A percentile compares a stretch with the other conserved stretches of the same genome.
phyloP scores from a whole-genome alignment of 2,113 vertebrate genomes.

The Planiliza haematocheilus region DNA sequence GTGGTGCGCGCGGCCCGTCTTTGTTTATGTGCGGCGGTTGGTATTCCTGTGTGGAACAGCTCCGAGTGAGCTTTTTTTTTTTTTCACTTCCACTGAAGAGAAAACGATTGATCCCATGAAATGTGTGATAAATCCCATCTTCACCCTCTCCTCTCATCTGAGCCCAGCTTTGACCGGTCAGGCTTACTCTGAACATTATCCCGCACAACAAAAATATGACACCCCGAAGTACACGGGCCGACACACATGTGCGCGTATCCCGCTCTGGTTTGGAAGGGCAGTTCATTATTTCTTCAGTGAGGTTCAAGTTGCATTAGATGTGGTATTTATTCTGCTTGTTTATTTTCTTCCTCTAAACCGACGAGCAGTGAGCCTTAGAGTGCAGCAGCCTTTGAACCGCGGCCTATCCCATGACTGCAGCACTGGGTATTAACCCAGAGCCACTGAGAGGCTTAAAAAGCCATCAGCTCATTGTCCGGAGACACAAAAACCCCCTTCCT shows the following conservation, averaged over 20 bases:
- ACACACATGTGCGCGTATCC: slow-evolving; percentile 12
- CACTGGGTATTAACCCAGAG: slow-evolving; percentile 81
- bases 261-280: slow-evolving; percentile 41
- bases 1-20: slow-evolving; percentile 20
- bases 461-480: slow-evolving; percentile 89
- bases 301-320: slow-evolving; percentile 74
- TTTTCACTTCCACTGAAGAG: slow-evolving; percentile 25
- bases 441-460: slow-evolving; percentile 90
- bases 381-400: slow-evolving; percentile 78
- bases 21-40: slow-evolving; percentile 42
- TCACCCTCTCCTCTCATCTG: slow-evolving; percentile 64
- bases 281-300: slow-evolving; percentile 77
- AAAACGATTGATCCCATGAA: slow-evolving; percentile 67
- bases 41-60: slow-evolving; percentile 35
- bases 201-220: slow-evolving; percentile 65
- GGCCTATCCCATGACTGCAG: slow-evolving; percentile 81
- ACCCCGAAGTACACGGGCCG: slow-evolving; percentile 41
- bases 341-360: slow-evolving; percentile 75
- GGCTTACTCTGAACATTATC: slow-evolving; percentile 61
- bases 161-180: slow-evolving; percentile 51
- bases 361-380: slow-evolving; percentile 68
- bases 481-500: slow-evolving; percentile 88
- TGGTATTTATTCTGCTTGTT: slow-evolving; percentile 76
- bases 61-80: slow-evolving; percentile 12
- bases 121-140: slow-evolving; percentile 76